Percentiles rank a stretch among this genome's conserved stretches.
Evolutionary conservation across 2,888 invertebrate genomes (phyloP).

Genomic region (Dicyrtomina minuta): DNA sequence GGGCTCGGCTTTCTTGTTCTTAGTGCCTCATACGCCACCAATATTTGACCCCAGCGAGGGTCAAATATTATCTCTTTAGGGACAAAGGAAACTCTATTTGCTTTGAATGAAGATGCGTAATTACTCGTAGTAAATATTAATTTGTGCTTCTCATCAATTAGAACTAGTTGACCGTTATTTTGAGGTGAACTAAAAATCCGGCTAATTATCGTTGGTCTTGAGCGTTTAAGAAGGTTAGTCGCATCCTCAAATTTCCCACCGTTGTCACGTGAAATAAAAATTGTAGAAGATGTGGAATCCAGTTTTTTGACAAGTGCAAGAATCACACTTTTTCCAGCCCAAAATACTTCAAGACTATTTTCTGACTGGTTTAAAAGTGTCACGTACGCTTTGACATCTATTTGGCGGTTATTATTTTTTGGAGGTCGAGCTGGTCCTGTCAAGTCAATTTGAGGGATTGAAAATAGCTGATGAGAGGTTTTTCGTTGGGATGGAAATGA

Average conservation of each 20-base stretch:
- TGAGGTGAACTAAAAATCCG: slow-evolving; percentile 82
- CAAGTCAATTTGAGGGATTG: too few species aligned
- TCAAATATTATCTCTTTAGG: slow-evolving; percentile 78
- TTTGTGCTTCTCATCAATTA: slow-evolving; percentile 76
- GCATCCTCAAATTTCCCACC: slow-evolving; percentile 77
- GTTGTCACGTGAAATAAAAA: slow-evolving; percentile 85
- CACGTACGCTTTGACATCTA: too few species aligned
- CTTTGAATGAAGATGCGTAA: slow-evolving; percentile 69
- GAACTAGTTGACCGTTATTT: slow-evolving; percentile 80
- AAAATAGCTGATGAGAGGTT: too few species aligned
- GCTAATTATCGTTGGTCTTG: too few species aligned
- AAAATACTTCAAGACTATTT: slow-evolving; percentile 86
- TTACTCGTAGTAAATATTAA: slow-evolving; percentile 74
- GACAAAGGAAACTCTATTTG: slow-evolving; percentile 68
- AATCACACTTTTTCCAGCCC: slow-evolving; percentile 87
- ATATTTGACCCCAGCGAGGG: slow-evolving; percentile 68
- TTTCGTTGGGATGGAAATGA: too few species aligned
- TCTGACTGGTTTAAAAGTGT: slow-evolving; percentile 79
- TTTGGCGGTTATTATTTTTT: too few species aligned
- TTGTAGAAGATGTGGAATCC: slow-evolving; percentile 71
- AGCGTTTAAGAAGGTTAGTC: slow-evolving; percentile 62
- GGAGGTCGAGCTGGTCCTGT: too few species aligned
- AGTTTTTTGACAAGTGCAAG: too few species aligned
- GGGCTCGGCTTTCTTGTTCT: too few species aligned
- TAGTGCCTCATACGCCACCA: slow-evolving; percentile 68